Percentiles rank a stretch among this genome's conserved stretches.
Evolutionary conservation across 2,113 vertebrate genomes (phyloP).

Genomic region (Apistogramma diplotaenia): DNA sequence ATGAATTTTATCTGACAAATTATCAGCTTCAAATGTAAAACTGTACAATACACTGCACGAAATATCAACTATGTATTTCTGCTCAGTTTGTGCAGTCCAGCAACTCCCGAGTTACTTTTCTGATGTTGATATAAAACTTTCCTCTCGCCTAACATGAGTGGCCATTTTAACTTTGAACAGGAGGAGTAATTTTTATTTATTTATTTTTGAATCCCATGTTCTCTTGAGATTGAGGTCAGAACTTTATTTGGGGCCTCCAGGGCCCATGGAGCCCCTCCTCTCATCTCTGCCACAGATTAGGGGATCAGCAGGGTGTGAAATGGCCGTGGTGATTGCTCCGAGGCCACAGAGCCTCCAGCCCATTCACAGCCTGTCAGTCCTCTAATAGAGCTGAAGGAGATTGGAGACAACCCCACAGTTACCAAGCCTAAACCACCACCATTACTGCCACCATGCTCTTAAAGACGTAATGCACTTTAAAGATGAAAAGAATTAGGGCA

Average conservation of each 20-base stretch:
- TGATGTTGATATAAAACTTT: conserved; percentile 37
- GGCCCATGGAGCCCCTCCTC: conserved; percentile 22
- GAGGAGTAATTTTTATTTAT: conserved; percentile 2
- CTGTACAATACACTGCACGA: too few relatives aligned
- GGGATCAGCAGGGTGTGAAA: conserved; percentile 68
- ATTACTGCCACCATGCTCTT: neutral
- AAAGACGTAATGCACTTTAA: conserved; percentile 9
- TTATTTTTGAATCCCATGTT: conserved; percentile 9
- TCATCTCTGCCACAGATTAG: conserved; percentile 52
- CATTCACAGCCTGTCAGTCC: conserved; percentile 61
- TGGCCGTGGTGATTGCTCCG: conserved; percentile 60
- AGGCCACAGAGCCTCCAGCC: conserved; percentile 50
- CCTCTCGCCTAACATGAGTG: conserved; percentile 7
- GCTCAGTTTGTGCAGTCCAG: neutral
- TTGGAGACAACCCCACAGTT: conserved; percentile 31
- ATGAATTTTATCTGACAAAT: neutral
- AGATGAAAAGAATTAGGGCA: neutral
- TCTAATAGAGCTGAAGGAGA: conserved; percentile 55
- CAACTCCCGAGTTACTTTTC: neutral
- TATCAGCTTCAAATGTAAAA: too few relatives aligned
- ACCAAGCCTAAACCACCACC: neutral
- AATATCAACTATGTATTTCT: neutral
- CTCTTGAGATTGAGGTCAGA: conserved; percentile 41
- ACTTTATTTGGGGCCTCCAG: conserved; percentile 48
- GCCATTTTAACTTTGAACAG: conserved; percentile 15